A percentile compares a stretch with the other conserved stretches of the same genome.
phyloP scores from a whole-genome alignment of 1,140 invertebrate species.

The Telenomus remus region DNA sequence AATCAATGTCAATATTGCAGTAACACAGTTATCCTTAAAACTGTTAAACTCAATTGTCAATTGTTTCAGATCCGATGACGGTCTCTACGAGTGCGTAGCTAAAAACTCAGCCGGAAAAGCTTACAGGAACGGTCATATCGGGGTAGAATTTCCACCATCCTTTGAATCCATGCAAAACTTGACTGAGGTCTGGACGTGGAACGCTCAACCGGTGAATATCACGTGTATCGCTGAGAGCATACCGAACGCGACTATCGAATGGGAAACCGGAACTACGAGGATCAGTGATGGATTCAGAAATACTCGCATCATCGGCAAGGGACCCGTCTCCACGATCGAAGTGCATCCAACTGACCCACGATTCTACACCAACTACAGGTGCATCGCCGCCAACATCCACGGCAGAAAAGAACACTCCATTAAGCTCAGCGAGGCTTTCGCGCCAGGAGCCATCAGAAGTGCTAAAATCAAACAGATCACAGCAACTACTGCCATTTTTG shows the following conservation, averaged over 20 bases:
- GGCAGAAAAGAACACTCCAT: slow-evolving; percentile 82
- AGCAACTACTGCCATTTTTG: slow-evolving; percentile 89
- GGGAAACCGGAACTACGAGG: slow-evolving; percentile 78
- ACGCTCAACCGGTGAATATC: slow-evolving; percentile 85
- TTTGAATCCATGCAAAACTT: slow-evolving; percentile 84
- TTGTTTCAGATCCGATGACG: slow-evolving; percentile 84
- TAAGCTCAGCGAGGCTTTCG: slow-evolving; percentile 82
- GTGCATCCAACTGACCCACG: slow-evolving; percentile 79
- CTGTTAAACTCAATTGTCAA: neutral
- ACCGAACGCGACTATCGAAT: slow-evolving; percentile 93
- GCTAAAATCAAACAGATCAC: slow-evolving; percentile 81
- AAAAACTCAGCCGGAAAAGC: slow-evolving; percentile 85
- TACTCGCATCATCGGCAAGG: slow-evolving; percentile 79
- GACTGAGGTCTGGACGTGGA: slow-evolving; percentile 86
- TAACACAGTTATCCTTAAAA: too few relatives aligned
- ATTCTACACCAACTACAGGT: slow-evolving; percentile 87
- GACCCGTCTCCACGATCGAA: slow-evolving; percentile 82
- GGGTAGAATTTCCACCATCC: slow-evolving; percentile 87
- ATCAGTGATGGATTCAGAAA: slow-evolving; percentile 75
- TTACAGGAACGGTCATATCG: slow-evolving; percentile 87
- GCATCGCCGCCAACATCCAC: slow-evolving; percentile 85
- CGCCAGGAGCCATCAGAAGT: slow-evolving; percentile 77
- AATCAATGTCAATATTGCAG: too few relatives aligned
- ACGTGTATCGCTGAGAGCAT: slow-evolving; percentile 92
- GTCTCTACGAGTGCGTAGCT: slow-evolving; percentile 91